Evolutionary conservation across 2,888 invertebrate species (phyloP), one percentile per base, ranked within the genome.

Genomic region (Stenurella melanura): DNA sequence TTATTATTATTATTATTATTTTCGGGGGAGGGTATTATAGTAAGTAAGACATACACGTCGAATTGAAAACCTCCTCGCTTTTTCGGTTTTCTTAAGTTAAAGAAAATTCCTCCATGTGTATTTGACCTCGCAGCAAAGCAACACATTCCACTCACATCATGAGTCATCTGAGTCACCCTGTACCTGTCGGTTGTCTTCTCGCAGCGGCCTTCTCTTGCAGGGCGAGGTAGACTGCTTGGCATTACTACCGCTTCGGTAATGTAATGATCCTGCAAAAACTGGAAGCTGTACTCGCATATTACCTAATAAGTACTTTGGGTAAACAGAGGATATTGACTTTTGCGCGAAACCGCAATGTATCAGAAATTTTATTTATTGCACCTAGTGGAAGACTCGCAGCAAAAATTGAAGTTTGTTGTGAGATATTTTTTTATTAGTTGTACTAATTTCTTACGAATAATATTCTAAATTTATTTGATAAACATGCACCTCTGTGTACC

Each of bases 251-350:
- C 82, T 66, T 66, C 63, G 17, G 76, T 73, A 76, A 67, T 69
- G 75, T 78, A 75, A 75, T 69, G 69, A 75, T 80, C 77, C 69
- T 72, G 76, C 82, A 86, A 86, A 86, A 86, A 86, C 82, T 85
- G 80, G 86, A 85, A 83, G 83, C 83, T 78, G 79, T 63, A 69
- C 56, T 75, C 74, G 74, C 76, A 77, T 82, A 85, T 85, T 86
- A 84, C 86, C 86, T 86, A 86, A 86, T 86, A 86, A 82, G 86
- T 84, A 81, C 82, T 83, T 84, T 83, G 76, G 84, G 85, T 85
- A 85, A 84, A 82, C 69, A 68, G 81, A 85, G 85, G 86, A 84
- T 86, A 82, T 86, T 86, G 85, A 85, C 86, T 86, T 83, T 63
- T 83, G 80, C 75, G 76, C 54, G 72, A 68, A 77, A 58, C 70